phyloP scores from a whole-genome alignment of 2,113 vertebrate genomes.

The Tyrannus savana region DNA sequence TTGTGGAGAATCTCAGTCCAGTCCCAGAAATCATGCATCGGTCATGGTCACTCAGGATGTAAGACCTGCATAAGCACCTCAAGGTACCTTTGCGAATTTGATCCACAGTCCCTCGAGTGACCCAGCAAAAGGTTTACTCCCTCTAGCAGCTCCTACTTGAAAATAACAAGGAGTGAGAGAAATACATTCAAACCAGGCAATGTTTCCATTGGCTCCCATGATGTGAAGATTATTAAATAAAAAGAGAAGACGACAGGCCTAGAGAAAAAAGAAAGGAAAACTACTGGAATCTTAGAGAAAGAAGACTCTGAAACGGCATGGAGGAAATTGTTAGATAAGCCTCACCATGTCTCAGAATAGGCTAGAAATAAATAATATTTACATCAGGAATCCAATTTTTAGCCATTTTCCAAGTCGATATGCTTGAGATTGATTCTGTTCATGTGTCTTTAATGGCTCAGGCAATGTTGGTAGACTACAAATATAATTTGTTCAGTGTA shows the following conservation, averaged over 20 bases:
- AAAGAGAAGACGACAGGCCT: neutral
- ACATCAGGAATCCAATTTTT: neutral
- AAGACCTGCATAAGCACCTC: neutral
- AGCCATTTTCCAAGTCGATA: neutral
- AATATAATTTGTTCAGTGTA: neutral
- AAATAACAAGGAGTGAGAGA: neutral
- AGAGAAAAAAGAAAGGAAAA: neutral
- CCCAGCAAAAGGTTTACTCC: neutral
- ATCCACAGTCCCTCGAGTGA: neutral
- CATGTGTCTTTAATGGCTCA: neutral
- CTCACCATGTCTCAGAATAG: neutral
- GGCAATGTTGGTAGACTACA: neutral
- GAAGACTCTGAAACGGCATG: neutral
- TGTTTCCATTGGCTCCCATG: neutral
- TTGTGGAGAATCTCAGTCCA: neutral
- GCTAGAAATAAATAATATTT: constrained; percentile 29
- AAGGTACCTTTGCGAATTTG: neutral
- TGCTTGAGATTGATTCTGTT: neutral
- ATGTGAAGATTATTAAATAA: neutral
- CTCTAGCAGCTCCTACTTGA: neutral
- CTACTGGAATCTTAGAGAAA: neutral
- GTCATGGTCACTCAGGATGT: neutral
- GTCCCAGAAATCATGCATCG: neutral
- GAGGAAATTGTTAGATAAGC: neutral
- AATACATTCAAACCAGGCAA: neutral